phyloP scores from a whole-genome alignment of 2,797 vertebrate species.

The Scolopax rusticola region DNA sequence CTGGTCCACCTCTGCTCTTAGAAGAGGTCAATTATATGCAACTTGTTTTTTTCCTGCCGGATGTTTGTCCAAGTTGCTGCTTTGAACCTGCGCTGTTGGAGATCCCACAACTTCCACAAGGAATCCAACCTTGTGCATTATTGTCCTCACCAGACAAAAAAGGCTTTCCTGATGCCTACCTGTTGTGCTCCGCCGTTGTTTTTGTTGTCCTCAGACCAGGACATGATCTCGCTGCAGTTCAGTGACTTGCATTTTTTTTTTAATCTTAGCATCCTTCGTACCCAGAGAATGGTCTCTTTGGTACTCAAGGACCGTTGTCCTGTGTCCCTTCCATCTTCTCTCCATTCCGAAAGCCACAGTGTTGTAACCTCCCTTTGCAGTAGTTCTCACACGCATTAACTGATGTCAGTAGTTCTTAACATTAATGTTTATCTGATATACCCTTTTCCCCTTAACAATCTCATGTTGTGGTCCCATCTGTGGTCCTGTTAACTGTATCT shows the following conservation, averaged over 20 bases:
- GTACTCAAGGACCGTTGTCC: rapidly evolving
- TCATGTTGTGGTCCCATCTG: background rate
- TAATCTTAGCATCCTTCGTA: background rate
- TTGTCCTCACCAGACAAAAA: background rate
- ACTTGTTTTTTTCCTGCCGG: background rate
- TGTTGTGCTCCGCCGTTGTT: background rate
- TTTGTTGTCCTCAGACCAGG: background rate
- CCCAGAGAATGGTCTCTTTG: background rate
- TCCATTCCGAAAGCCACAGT: background rate
- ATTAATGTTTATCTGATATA: background rate
- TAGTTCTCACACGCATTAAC: background rate
- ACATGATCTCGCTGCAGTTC: background rate
- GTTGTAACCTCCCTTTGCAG: background rate
- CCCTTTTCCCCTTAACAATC: too few relatives aligned
- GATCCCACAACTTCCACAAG: background rate
- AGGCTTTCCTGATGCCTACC: background rate
- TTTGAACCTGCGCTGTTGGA: background rate
- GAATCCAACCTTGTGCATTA: background rate
- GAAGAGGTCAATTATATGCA: background rate
- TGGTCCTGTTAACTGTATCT: background rate
- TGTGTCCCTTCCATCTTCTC: background rate
- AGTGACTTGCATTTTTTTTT: background rate
- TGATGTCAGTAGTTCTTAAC: background rate
- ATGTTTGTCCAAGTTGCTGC: background rate
- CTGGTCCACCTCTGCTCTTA: background rate